Conservation (phyloP, 2,888 invertebrate species). For the Diadegma fenestrale region DNA sequence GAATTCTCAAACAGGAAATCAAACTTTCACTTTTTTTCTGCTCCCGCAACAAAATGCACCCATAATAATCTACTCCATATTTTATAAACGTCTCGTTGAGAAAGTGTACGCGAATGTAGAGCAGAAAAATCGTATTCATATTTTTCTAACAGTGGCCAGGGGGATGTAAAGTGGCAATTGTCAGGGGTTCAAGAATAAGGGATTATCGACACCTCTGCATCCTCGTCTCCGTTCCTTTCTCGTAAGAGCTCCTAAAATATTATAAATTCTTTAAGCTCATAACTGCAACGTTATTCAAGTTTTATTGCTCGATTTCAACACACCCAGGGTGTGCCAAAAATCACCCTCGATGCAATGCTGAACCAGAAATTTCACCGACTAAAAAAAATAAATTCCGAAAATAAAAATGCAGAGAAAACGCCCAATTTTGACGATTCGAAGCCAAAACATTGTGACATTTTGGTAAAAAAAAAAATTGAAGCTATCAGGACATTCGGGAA, state of each 20-base stretch:
- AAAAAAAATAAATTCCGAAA: too few species aligned
- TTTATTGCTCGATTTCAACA: neutral
- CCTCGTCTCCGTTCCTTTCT: slow-evolving; percentile 43
- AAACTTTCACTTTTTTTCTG: slow-evolving; percentile 37
- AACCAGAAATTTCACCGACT: neutral
- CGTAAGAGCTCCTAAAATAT: slow-evolving; percentile 39
- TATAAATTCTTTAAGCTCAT: slow-evolving; percentile 37
- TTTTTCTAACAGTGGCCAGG: neutral
- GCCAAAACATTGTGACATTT: neutral
- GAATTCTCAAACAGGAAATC: slow-evolving; percentile 49
- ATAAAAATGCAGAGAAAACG: neutral
- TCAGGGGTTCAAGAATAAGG: slow-evolving; percentile 50
- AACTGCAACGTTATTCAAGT: slow-evolving; percentile 46
- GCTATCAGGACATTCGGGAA: neutral
- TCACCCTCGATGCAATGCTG: neutral
- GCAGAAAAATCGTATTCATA: slow-evolving; percentile 7
- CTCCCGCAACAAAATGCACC: slow-evolving; percentile 16
- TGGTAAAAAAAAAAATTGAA: neutral
- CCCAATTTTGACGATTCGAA: neutral
- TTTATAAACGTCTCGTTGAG: slow-evolving; percentile 27
- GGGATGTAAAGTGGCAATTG: slow-evolving; percentile 59
- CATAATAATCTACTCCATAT: slow-evolving; percentile 36
- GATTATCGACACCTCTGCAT: slow-evolving; percentile 67
- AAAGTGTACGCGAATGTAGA: slow-evolving; percentile 7
- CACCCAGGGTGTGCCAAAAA: neutral